A percentile compares a stretch with the other conserved stretches of the same genome.
Evolutionary conservation across 1,140 invertebrate genomes (phyloP).

Genomic region (Monomorium pharaonis): DNA sequence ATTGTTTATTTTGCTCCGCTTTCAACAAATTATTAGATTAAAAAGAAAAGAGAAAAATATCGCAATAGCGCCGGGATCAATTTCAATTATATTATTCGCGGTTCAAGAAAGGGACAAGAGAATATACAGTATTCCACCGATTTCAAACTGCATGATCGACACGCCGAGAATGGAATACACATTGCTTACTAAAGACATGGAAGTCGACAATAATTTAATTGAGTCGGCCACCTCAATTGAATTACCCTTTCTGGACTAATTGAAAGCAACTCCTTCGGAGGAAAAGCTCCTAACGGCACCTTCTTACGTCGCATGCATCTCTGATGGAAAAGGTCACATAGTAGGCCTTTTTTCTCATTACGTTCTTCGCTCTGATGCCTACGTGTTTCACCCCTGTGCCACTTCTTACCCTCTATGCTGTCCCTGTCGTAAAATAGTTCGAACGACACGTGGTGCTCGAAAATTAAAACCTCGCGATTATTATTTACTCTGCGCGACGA

Average conservation of each 20-base stretch:
- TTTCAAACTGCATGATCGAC: background rate
- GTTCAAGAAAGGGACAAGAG: background rate
- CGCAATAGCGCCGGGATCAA: background rate
- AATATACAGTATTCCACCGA: background rate
- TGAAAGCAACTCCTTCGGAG: background rate
- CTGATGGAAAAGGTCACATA: constrained; percentile 78
- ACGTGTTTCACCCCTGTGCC: constrained; percentile 28
- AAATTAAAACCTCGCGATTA: background rate
- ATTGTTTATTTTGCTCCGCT: background rate
- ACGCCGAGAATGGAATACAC: background rate
- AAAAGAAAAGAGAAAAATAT: background rate
- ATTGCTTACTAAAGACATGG: background rate
- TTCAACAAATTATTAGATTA: background rate
- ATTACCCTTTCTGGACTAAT: background rate
- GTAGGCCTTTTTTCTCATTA: constrained; percentile 72
- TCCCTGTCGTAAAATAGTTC: constrained; percentile 70
- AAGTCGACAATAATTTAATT: background rate
- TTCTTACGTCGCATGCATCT: constrained; percentile 67
- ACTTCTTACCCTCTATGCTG: constrained; percentile 47
- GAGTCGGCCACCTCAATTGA: background rate
- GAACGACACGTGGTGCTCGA: constrained; percentile 50
- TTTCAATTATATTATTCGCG: background rate
- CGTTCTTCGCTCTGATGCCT: constrained; percentile 10
- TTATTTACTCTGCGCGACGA: background rate
- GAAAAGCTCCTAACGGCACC: constrained; percentile 24